Conservation (phyloP, 2,888 invertebrate genomes). For the Lapara coniferarum region DNA sequence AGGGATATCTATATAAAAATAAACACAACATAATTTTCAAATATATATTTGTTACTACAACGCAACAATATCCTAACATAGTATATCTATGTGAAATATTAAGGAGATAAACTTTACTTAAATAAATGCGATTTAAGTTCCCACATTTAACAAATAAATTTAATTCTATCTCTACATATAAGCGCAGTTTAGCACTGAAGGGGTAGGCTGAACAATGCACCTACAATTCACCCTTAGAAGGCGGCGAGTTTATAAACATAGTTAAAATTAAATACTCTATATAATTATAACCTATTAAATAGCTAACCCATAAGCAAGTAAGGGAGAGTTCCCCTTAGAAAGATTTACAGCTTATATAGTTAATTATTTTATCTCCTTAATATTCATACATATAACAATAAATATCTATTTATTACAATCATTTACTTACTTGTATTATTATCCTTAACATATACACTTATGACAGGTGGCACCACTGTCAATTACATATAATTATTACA, state of each 20-base stretch:
- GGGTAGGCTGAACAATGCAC: too few relatives aligned
- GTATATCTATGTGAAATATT: background rate
- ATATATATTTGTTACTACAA: conserved; percentile 41
- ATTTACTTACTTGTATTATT: background rate
- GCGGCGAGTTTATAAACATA: background rate
- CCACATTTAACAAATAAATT: background rate
- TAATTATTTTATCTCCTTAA: conserved; percentile 4
- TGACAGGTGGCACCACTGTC: conserved; percentile 24
- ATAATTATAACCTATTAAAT: background rate
- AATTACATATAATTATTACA: background rate
- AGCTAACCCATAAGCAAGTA: too few relatives aligned
- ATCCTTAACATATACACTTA: conserved; percentile 9
- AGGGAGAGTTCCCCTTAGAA: too few relatives aligned
- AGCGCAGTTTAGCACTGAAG: too few relatives aligned
- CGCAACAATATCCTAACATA: conserved; percentile 37
- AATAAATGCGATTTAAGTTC: conserved; percentile 3
- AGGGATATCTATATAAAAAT: background rate
- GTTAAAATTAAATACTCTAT: background rate
- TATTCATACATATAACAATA: background rate
- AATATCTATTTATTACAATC: background rate
- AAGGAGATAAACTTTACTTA: background rate
- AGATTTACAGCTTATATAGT: too few relatives aligned
- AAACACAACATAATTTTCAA: conserved; percentile 29
- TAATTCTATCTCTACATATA: background rate
- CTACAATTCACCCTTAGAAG: too few relatives aligned